Percentiles rank a stretch among this genome's conserved stretches.
Conservation (phyloP, 2,888 invertebrate species). For the Drepanosiphum platanoidis region DNA sequence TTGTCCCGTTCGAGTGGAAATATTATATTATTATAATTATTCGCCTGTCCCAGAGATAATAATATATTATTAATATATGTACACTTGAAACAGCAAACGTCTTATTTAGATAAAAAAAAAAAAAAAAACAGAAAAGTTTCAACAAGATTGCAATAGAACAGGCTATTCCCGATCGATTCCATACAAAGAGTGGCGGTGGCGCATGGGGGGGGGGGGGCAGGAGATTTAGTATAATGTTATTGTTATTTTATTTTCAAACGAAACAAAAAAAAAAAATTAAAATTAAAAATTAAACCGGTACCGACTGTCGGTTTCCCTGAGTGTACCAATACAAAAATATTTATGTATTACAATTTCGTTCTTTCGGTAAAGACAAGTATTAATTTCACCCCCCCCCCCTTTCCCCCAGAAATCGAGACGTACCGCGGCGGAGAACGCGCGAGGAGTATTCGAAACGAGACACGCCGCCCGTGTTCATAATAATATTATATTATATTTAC, state of each 20-base stretch:
- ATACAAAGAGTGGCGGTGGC: background rate
- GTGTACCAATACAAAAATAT: conserved; percentile 58
- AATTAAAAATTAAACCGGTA: conserved; percentile 12
- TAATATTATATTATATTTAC: conserved; percentile 12
- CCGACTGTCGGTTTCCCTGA: conserved; percentile 40
- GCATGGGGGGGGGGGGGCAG: background rate
- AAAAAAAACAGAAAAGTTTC: conserved; percentile 45
- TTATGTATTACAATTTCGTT: background rate
- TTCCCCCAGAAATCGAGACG: background rate
- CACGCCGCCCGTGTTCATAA: no score
- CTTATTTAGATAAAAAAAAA: no score
- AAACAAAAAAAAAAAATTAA: background rate
- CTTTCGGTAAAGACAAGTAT: no score
- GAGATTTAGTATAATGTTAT: background rate
- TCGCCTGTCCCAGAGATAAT: background rate
- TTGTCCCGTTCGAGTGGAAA: background rate
- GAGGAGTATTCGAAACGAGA: no score
- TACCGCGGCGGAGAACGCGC: background rate
- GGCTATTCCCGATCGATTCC: conserved; percentile 13
- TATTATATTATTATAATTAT: background rate
- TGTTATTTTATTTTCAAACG: background rate
- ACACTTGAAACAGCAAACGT: background rate
- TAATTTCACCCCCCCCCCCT: no score
- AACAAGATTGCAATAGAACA: conserved; percentile 47
- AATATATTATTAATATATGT: background rate